Evolutionary conservation across 2,113 vertebrate species (phyloP).

Genomic region (Nerophis lumbriciformis): DNA sequence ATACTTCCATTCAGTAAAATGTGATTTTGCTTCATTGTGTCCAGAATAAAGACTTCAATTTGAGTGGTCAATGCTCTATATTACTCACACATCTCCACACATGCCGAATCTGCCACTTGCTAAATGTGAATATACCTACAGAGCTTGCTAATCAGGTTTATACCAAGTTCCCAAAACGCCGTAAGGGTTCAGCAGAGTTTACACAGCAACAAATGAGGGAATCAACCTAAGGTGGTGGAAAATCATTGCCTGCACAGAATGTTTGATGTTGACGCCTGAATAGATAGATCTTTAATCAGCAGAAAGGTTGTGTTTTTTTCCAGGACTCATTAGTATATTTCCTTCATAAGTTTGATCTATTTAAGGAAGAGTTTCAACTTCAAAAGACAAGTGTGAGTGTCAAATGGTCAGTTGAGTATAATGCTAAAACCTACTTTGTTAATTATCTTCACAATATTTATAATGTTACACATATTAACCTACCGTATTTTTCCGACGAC

Average conservation of each 20-base stretch:
- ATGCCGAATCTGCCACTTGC: constrained; percentile 10
- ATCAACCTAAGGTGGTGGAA: constrained; percentile 35
- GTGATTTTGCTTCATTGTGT: background rate
- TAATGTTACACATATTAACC: too few relatives aligned
- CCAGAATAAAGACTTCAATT: background rate
- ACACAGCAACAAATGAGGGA: constrained; percentile 60
- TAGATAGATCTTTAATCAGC: constrained; percentile 25
- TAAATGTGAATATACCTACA: constrained; percentile 23
- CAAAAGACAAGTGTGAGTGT: background rate
- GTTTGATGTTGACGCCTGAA: constrained; percentile 16
- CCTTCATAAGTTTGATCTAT: constrained; percentile 1
- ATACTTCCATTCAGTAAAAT: background rate
- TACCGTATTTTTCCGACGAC: too few relatives aligned
- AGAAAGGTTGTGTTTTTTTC: constrained; percentile 26
- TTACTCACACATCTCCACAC: background rate
- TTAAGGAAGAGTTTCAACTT: constrained; percentile 5
- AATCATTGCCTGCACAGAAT: constrained; percentile 27
- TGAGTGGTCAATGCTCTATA: background rate
- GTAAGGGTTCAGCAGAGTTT: constrained; percentile 56
- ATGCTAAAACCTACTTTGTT: too few relatives aligned
- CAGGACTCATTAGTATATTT: constrained; percentile 10
- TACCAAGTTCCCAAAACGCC: constrained; percentile 43
- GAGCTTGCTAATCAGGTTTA: constrained; percentile 58
- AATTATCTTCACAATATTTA: too few relatives aligned
- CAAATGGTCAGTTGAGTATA: background rate